Evolutionary conservation across 2,113 vertebrate species (phyloP), one percentile per base, ranked within the genome.

Genomic region (Ammodytes marinus): DNA sequence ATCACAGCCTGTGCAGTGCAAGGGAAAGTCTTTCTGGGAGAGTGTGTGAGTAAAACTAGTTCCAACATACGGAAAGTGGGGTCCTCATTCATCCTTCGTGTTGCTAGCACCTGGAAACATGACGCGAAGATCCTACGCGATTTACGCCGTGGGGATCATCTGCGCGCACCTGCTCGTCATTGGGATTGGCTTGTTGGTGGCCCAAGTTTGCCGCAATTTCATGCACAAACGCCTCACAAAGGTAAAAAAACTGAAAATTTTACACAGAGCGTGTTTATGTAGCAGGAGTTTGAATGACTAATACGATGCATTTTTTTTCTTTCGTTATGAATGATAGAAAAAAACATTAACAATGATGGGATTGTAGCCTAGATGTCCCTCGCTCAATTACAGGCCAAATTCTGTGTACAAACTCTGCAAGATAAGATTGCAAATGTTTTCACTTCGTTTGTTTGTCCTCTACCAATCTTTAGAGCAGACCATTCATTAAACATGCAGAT

Each of bases 201-300:
- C 53, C 12, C 92, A 93, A 1, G 75, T 89, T 11, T 94, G 95
- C 74, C 90, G 78, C 47, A 91, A 60, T 0, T 5, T 95, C 0
- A 94, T 95, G 70, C 79, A 89, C 39, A 94, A 94, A 52, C 93
- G 93, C 2, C 86, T 96, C 4, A 95, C 95, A 67, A 89, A 89
- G 94, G 95, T 96, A 92, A 95, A 86, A 2, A 4, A 59, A 58
- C 12, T 55, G 5, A 12, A 4, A 40, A 7, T 9, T 57, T n/a
- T 19, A 6, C 14, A 12, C 53, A 54, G 2, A 11, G 55, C 35
- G 15, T 15, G 3, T 50, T 39, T 11, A 9, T 37, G 2, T 45
- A 27, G 14, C 1, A n/a, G 12, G 27, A 40, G 45, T 47, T 50
- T 71, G 35, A 45, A 19, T 55, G 14, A 5, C 2, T 47, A 1